A percentile compares a stretch with the other conserved stretches of the same genome.
phyloP scores from a whole-genome alignment of 2,888 invertebrate species.

The Drosophila affinis region DNA sequence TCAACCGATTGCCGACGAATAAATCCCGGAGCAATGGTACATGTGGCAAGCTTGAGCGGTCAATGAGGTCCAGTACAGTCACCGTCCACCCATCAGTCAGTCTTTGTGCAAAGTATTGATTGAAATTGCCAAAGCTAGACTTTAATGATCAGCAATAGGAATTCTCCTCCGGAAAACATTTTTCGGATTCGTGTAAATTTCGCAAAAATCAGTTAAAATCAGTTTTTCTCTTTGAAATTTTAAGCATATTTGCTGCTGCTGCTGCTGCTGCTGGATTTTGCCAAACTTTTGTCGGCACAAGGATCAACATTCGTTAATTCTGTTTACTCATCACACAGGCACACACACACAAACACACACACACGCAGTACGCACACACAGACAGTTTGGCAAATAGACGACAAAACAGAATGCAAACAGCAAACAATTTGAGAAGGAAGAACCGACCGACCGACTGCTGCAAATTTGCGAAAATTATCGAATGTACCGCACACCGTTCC shows the following conservation, averaged over 20 bases:
- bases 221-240: conserved; percentile 30
- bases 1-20: no score
- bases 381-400: conserved; percentile 33
- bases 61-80: no score
- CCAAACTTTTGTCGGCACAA: conserved; percentile 39
- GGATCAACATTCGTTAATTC: conserved; percentile 66
- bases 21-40: no score
- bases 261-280: neutral
- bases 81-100: neutral
- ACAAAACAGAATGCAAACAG: conserved; percentile 35
- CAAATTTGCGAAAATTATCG: conserved; percentile 42
- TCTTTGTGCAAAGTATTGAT: neutral
- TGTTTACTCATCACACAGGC: conserved; percentile 66
- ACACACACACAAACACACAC: conserved; percentile 23
- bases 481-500: neutral
- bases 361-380: conserved; percentile 2
- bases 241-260: conserved; percentile 23
- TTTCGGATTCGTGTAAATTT: neutral
- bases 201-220: conserved; percentile 19
- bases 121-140: neutral
- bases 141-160: no score
- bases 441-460: conserved; percentile 12
- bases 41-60: no score
- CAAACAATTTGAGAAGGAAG: conserved; percentile 17
- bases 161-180: no score